Evolutionary conservation across 2,797 vertebrate genomes (phyloP).

Genomic region (Hydrolagus colliei): DNA sequence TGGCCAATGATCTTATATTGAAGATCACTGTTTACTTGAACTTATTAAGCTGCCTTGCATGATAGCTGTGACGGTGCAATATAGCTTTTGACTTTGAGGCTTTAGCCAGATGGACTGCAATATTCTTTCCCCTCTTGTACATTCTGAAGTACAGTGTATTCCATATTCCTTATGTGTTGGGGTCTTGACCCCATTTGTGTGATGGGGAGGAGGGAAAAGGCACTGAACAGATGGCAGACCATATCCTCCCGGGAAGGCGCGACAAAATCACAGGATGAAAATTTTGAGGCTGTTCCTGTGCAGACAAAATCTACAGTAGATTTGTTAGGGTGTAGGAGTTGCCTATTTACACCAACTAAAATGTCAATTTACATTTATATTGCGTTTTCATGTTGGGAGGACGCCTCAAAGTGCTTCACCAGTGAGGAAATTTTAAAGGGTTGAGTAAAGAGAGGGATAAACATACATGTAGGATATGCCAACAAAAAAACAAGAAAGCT

Average conservation of each 20-base stretch:
- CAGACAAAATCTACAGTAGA: slow-evolving; percentile 14
- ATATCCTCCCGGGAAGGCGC: not conserved
- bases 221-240: not conserved
- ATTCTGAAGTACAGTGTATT: too few species aligned
- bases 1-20: too few species aligned
- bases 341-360: not conserved
- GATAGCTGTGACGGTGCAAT: not conserved
- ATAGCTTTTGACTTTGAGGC: too few species aligned
- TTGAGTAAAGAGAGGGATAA: not conserved
- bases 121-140: too few species aligned
- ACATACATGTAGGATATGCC: not conserved
- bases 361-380: not conserved
- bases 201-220: not conserved
- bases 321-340: not conserved
- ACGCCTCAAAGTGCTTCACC: too few species aligned
- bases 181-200: not conserved
- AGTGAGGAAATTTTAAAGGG: too few species aligned
- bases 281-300: not conserved
- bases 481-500: not conserved
- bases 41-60: not conserved
- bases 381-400: too few species aligned
- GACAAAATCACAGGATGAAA: slow-evolving; percentile 8
- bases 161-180: not conserved
- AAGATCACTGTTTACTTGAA: slow-evolving; percentile 3
- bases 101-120: too few species aligned